phyloP scores from a whole-genome alignment of 2,113 vertebrate genomes.

The Jacana jacana region DNA sequence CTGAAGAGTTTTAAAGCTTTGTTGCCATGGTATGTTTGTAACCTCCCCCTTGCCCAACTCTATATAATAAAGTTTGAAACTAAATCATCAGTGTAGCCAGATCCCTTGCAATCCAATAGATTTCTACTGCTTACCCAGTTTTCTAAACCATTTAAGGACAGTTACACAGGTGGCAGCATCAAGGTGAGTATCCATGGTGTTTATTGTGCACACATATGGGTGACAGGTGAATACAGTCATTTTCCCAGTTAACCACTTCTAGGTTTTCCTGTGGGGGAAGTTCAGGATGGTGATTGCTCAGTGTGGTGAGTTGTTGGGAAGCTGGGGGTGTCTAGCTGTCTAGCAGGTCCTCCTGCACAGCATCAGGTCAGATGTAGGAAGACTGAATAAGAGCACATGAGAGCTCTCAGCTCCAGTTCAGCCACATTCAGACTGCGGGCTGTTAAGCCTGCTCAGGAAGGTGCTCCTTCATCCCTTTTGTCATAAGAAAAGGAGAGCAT shows the following conservation, averaged over 20 bases:
- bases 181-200: background rate
- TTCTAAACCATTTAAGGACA: background rate
- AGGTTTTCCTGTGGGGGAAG: background rate
- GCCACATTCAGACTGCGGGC: background rate
- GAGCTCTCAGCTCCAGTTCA: background rate
- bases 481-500: background rate
- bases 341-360: background rate
- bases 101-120: background rate
- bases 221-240: background rate
- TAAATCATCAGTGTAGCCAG: background rate
- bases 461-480: background rate
- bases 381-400: background rate
- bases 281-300: background rate
- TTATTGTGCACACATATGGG: fast-evolving
- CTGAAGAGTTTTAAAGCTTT: background rate
- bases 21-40: background rate
- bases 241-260: background rate
- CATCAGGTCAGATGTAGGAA: background rate
- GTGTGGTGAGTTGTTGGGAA: background rate
- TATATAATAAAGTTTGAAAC: background rate
- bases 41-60: background rate
- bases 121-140: background rate
- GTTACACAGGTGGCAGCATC: background rate
- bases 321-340: background rate
- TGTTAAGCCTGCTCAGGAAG: background rate